Conservation (phyloP, 1,140 invertebrate species). For the Drosophila kanapiae region DNA sequence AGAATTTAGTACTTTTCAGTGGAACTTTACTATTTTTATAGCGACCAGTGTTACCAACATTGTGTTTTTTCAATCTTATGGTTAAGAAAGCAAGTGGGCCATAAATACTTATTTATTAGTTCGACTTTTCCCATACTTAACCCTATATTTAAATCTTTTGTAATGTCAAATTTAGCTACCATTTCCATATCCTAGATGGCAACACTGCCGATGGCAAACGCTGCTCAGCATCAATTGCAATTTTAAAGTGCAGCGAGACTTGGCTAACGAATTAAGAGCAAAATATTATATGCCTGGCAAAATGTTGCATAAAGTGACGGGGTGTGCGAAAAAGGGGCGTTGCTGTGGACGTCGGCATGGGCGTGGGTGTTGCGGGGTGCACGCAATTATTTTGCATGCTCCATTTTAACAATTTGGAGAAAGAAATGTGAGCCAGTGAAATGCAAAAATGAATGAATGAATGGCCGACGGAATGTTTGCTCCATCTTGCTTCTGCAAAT, state of each 20-base stretch:
- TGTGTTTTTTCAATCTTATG: neutral
- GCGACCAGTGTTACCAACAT: neutral
- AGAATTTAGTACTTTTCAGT: neutral
- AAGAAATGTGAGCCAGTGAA: conserved; percentile 50
- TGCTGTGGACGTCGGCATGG: too few species aligned
- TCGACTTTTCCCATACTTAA: too few species aligned
- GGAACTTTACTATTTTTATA: neutral
- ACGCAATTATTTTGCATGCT: conserved; percentile 54
- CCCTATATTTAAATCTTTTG: neutral
- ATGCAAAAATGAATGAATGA: conserved; percentile 55
- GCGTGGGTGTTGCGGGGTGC: conserved; percentile 10
- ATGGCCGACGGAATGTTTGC: conserved; percentile 40
- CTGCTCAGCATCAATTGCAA: conserved; percentile 44
- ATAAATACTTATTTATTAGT: too few species aligned
- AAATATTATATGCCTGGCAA: conserved; percentile 54
- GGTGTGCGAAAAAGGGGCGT: conserved; percentile 5
- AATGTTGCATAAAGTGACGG: conserved; percentile 45
- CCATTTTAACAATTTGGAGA: conserved; percentile 57
- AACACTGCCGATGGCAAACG: conserved; percentile 23
- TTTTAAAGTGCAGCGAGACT: conserved; percentile 47
- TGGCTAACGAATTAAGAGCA: conserved; percentile 54
- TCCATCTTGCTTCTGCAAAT: conserved; percentile 11
- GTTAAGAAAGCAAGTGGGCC: too few species aligned
- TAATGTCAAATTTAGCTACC: neutral
- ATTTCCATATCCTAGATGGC: neutral